Conservation (phyloP, 2,113 vertebrate genomes). For the Raja brachyura region DNA sequence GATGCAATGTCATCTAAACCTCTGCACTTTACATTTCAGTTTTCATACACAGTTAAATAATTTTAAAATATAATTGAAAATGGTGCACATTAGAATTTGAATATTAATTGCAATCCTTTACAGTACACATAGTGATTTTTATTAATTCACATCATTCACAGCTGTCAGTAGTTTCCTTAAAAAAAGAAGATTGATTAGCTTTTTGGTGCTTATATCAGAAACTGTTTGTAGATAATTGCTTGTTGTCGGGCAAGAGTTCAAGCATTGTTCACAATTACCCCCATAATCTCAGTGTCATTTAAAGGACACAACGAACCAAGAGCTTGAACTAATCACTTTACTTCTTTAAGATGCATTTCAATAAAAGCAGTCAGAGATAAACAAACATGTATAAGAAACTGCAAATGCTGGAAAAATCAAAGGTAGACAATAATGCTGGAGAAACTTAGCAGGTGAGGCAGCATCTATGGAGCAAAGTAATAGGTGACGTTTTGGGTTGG, state of each 20-base stretch:
- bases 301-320: not conserved
- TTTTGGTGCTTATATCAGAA: not conserved
- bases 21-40: slow-evolving; percentile 8
- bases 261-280: not conserved
- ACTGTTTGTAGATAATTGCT: not conserved
- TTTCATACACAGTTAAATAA: not conserved
- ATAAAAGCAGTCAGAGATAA: too few relatives aligned
- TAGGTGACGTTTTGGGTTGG: too few relatives aligned
- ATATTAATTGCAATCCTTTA: not conserved
- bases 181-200: not conserved
- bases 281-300: not conserved
- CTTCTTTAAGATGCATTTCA: too few relatives aligned
- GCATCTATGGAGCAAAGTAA: too few relatives aligned
- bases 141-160: not conserved
- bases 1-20: not conserved
- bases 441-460: too few relatives aligned
- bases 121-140: not conserved
- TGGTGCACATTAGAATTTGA: too few relatives aligned
- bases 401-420: too few relatives aligned
- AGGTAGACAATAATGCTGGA: too few relatives aligned
- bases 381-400: too few relatives aligned
- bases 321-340: not conserved
- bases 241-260: not conserved
- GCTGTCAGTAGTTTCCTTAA: not conserved
- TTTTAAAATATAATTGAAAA: not conserved